These are phyloP conservation scores for Ibycter americanus DNA, from an alignment of 2,797 vertebrate species.

Conservation along the genomic window DNA sequence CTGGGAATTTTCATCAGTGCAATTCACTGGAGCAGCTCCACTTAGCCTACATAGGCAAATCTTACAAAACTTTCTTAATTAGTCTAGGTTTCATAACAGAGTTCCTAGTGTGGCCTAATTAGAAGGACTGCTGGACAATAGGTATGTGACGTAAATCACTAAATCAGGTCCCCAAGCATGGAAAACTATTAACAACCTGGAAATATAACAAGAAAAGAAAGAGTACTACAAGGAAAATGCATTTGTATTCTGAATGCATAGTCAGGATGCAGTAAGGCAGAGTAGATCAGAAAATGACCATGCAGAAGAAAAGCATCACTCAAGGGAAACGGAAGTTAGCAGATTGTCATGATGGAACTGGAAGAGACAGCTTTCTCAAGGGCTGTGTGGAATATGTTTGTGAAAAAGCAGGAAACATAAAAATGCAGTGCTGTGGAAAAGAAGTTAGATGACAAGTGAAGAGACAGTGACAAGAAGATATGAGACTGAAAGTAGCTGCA, in stretches of 20 bases:
- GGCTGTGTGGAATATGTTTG: not conserved
- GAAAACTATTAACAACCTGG: not conserved
- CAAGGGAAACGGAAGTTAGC: not conserved
- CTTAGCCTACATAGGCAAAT: not conserved
- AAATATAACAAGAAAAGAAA: not conserved
- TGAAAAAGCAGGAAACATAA: not conserved
- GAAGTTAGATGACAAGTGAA: not conserved
- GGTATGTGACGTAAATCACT: not conserved
- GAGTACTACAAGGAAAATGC: not conserved
- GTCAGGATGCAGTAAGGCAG: not conserved
- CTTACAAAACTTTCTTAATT: not conserved
- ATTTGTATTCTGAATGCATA: not conserved
- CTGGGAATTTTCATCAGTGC: not conserved
- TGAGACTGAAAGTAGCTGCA: not conserved
- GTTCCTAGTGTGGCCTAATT: not conserved
- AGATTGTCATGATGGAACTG: not conserved
- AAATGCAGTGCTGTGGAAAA: not conserved
- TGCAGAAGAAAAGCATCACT: not conserved
- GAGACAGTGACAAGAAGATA: not conserved
- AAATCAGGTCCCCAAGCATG: not conserved
- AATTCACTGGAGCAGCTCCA: not conserved
- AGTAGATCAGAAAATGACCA: constrained; percentile 9
- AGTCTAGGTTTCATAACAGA: not conserved
- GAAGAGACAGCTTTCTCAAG: constrained; percentile 19
- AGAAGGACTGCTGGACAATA: not conserved